Conservation (phyloP, 2,797 vertebrate genomes). For the Amazona ochrocephala region DNA sequence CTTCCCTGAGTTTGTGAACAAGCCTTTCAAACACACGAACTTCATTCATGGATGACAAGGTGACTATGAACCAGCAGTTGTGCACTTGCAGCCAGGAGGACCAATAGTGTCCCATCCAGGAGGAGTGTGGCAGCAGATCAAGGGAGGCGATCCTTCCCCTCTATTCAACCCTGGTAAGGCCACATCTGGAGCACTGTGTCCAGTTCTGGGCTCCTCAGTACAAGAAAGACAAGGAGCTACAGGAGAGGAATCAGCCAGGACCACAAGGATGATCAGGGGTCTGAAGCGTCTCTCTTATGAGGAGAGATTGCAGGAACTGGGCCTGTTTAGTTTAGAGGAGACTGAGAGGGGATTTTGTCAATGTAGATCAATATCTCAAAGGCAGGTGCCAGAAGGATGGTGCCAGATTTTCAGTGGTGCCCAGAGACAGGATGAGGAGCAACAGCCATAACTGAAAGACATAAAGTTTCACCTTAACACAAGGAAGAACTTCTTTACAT, state of each 20-base stretch:
- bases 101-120: neutral
- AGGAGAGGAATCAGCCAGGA: neutral
- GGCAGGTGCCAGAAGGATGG: neutral
- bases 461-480: neutral
- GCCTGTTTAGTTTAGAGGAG: neutral
- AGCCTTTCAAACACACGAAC: neutral
- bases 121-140: neutral
- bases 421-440: neutral
- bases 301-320: neutral
- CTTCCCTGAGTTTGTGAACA: neutral
- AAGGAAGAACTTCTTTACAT: too few relatives aligned
- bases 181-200: neutral
- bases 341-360: neutral
- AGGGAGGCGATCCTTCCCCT: neutral
- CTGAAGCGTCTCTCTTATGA: neutral
- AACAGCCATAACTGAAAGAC: neutral
- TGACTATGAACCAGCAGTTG: neutral
- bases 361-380: neutral
- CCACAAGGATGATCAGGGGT: neutral
- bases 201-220: neutral
- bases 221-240: neutral
- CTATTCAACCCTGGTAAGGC: neutral
- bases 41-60: neutral
- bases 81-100: neutral
- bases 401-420: neutral